Evolutionary conservation across 2,797 vertebrate genomes (phyloP).

Genomic region (Falco peregrinus): DNA sequence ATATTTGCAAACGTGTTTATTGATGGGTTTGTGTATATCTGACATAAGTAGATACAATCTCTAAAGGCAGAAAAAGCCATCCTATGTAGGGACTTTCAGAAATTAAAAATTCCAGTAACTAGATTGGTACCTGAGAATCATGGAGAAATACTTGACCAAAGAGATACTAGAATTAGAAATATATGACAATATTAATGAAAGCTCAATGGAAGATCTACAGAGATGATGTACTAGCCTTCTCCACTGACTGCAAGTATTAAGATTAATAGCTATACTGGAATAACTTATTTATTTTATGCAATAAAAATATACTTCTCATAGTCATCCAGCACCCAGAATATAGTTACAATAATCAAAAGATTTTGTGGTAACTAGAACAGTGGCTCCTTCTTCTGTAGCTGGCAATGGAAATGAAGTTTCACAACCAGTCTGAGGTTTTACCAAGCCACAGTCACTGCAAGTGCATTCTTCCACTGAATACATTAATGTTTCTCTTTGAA

Average conservation of each 20-base stretch:
- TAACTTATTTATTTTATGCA: background rate
- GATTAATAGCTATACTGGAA: background rate
- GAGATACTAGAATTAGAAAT: background rate
- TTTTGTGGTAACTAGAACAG: constrained; percentile 84
- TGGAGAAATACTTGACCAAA: background rate
- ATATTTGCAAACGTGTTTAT: background rate
- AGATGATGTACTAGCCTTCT: background rate
- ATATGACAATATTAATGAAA: background rate
- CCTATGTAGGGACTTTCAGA: background rate
- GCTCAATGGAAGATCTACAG: background rate
- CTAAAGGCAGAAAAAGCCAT: background rate
- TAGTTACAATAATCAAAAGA: constrained; percentile 73
- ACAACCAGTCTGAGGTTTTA: constrained; percentile 26
- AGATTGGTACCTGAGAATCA: background rate
- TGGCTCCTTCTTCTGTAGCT: constrained; percentile 83
- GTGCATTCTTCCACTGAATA: constrained; percentile 71
- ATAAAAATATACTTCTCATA: constrained; percentile 17
- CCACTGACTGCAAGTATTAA: background rate
- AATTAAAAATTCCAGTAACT: background rate
- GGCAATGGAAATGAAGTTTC: constrained; percentile 80
- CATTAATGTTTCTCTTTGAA: constrained; percentile 38
- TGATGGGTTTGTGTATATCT: background rate
- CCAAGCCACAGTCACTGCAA: constrained; percentile 64
- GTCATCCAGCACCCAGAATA: constrained; percentile 41
- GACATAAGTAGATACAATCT: background rate